These are phyloP conservation scores for Chalcosyrphus nemorum DNA, from an alignment of 2,888 invertebrate species.

Conservation along the genomic window DNA sequence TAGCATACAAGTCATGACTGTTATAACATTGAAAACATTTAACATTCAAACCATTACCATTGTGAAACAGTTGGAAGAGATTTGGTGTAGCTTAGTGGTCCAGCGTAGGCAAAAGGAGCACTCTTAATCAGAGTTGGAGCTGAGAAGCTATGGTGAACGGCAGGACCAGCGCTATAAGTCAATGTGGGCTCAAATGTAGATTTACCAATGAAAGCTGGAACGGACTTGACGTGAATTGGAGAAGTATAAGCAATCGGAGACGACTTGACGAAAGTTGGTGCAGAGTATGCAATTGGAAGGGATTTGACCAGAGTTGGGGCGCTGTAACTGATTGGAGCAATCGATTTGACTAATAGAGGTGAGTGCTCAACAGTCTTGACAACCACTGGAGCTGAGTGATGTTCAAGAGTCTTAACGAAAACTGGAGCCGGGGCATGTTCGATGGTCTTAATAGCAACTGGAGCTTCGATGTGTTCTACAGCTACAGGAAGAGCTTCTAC, in stretches of 20 bases:
- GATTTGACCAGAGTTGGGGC: slow-evolving; percentile 5
- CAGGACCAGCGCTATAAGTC: not conserved
- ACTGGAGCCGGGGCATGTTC: not conserved
- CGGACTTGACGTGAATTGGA: slow-evolving; percentile 8
- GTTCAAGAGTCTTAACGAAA: not conserved
- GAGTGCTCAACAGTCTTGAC: not conserved
- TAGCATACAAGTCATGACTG: no score
- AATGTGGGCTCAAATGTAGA: slow-evolving; percentile 10
- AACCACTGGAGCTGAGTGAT: not conserved
- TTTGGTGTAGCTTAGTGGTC: not conserved
- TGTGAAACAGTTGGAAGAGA: not conserved
- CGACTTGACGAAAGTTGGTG: not conserved
- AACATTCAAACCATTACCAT: not conserved
- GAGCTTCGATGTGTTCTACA: not conserved
- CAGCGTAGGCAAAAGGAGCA: not conserved
- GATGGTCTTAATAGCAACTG: not conserved
- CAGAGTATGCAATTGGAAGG: not conserved
- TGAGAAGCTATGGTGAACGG: not conserved
- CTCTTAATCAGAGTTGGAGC: not conserved
- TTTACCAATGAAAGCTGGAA: not conserved
- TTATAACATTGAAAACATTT: no score
- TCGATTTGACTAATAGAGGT: not conserved
- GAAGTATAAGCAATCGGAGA: not conserved
- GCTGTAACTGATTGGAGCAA: not conserved
- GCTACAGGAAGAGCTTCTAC: slow-evolving; percentile 12